A percentile compares a stretch with the other conserved stretches of the same genome.
Conservation (phyloP, 2,113 vertebrate species). For the Stegostoma tigrinum region DNA sequence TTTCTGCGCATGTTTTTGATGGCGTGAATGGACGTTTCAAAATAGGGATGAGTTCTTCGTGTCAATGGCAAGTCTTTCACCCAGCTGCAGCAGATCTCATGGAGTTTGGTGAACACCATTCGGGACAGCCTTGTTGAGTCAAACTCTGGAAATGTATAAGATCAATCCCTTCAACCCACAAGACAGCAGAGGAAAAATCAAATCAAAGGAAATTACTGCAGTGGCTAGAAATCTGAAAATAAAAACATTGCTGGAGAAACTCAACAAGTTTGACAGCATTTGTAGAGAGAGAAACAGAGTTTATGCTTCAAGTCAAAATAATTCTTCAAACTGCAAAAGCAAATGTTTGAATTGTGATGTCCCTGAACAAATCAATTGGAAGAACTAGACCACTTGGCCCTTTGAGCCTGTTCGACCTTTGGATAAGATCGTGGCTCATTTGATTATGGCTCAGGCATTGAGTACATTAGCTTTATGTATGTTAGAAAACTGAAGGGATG, state of each 20-base stretch:
- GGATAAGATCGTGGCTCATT: too few relatives aligned
- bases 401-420: too few relatives aligned
- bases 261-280: too few relatives aligned
- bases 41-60: slow-evolving; percentile 79
- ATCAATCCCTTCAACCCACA: not conserved
- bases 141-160: slow-evolving; percentile 61
- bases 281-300: too few relatives aligned
- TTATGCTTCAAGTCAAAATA: too few relatives aligned
- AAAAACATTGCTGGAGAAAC: not conserved
- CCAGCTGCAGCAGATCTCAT: slow-evolving; percentile 84
- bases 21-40: slow-evolving; percentile 95
- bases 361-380: too few relatives aligned
- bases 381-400: too few relatives aligned
- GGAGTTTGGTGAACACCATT: slow-evolving; percentile 79
- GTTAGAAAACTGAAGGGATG: too few relatives aligned
- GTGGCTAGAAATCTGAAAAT: not conserved
- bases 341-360: not conserved
- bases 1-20: slow-evolving; percentile 99
- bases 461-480: too few relatives aligned
- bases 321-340: not conserved
- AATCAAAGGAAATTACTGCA: too few relatives aligned
- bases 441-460: too few relatives aligned
- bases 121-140: slow-evolving; percentile 83
- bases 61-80: slow-evolving; percentile 83
- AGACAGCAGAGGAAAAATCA: not conserved